Evolutionary conservation across 1,140 invertebrate species (phyloP), one percentile per base, ranked within the genome.

Genomic region (Trissolcus basalis): DNA sequence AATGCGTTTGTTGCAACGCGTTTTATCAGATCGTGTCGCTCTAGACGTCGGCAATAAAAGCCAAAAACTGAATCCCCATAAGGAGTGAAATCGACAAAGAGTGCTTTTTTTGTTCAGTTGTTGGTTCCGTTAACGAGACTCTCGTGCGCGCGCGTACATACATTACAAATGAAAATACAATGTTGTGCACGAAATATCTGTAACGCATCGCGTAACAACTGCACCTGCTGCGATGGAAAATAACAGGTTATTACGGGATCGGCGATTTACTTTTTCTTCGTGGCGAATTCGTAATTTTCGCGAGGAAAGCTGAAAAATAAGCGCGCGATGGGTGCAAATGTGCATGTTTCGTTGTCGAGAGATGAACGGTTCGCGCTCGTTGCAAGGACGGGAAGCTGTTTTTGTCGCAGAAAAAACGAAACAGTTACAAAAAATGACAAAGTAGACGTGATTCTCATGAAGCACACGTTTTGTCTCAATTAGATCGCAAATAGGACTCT

Each of bases 61-160:
- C 73, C 73, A 56, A 76, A 76, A 76, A 76, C 59, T 70, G 61
- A 60, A 48, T 76, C 73, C 67, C 67, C 67, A 71, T 71, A 77
- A 65, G 74, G 74, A 77, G 74, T 77, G 74, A 71, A 77, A 77
- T 77, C 67, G 74, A 71, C 74, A 68, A 71, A 77, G 63, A 77
- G 64, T 4, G 43, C 58, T 56, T 65, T 77, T 70, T 77, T 77
- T 59, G 61, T 69, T 68, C 63, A 70, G 58, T 58, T 53, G 61
- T 36, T 72, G 74, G 64, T 77, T 72, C 58, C 74, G 74, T 68
- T 77, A 77, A 77, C 68, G 74, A 77, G 74, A 64, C 63, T 58
- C 68, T 61, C 68, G 68, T 65, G 72, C 73, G 50, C 55, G 67
- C 64, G 43, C 41, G 35, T 69, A 77, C 56, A 65, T 71, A 71